phyloP scores from a whole-genome alignment of 35 echinoderm and acorn worm species.

The Hemicentrotus pulcherrimus region DNA sequence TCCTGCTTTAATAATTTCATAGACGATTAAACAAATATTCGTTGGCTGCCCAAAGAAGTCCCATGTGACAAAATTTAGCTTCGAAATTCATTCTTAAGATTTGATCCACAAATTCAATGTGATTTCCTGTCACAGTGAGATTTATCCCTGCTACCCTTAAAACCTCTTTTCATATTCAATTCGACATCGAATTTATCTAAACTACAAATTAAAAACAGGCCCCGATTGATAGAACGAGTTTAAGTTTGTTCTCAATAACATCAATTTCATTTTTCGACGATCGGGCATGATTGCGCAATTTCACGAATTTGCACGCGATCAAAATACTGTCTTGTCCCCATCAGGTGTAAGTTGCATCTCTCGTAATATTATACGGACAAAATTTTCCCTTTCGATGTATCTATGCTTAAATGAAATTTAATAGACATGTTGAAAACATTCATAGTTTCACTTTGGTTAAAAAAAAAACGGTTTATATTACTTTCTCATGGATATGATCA shows the following conservation, averaged over 20 bases:
- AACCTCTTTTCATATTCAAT: not conserved
- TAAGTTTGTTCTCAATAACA: not conserved
- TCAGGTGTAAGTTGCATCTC: not conserved
- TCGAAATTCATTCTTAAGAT: too few species aligned
- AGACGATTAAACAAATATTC: too few species aligned
- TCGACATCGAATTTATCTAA: not conserved
- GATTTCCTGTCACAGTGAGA: too few species aligned
- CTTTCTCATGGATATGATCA: not conserved
- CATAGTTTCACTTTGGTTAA: not conserved
- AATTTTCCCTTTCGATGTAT: not conserved
- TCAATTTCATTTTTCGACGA: not conserved
- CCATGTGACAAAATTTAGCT: too few species aligned
- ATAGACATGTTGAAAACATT: not conserved
- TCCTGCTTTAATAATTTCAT: too few species aligned
- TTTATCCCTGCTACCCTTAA: too few species aligned
- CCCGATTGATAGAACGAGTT: not conserved
- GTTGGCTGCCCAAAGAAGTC: too few species aligned
- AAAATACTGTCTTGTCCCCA: not conserved
- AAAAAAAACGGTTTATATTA: not conserved
- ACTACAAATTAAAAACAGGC: not conserved
- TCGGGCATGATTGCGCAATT: not conserved
- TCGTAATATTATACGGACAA: not conserved
- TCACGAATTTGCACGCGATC: not conserved
- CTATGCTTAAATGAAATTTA: not conserved
- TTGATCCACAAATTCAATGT: too few species aligned